Evolutionary conservation across 2,888 invertebrate genomes (phyloP).

Genomic region (Tolmerus cingulatus): DNA sequence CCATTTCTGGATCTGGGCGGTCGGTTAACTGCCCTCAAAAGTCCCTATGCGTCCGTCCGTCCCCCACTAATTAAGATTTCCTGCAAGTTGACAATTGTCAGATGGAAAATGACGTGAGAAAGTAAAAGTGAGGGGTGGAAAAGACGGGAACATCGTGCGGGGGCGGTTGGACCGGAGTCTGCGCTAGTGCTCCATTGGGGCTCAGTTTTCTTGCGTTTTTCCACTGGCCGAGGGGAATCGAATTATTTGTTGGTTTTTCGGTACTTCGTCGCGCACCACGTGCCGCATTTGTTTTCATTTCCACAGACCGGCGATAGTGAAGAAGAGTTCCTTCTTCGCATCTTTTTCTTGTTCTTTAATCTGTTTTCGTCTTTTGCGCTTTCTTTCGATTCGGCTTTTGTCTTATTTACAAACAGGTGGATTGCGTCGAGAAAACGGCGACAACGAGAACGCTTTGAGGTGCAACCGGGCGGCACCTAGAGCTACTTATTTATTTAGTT

Average conservation of each 20-base stretch:
- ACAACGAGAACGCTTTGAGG: not conserved
- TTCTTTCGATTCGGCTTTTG: not conserved
- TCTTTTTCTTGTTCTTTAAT: not conserved
- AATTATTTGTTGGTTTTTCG: not conserved
- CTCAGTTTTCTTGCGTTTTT: not conserved
- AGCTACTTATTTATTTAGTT: not conserved
- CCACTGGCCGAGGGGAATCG: not conserved
- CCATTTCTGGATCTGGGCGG: not conserved
- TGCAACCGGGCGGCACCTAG: not conserved
- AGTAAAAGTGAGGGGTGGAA: constrained; percentile 7
- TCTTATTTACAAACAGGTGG: not conserved
- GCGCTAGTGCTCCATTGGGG: not conserved
- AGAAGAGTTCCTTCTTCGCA: not conserved
- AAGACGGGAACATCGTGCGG: not conserved
- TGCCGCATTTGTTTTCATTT: not conserved
- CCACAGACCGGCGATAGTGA: not conserved
- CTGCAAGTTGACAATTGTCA: constrained; percentile 36
- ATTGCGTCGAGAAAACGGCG: not conserved
- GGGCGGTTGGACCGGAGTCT: not conserved
- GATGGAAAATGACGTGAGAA: constrained; percentile 39
- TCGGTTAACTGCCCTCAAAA: not conserved
- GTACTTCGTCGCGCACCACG: not conserved
- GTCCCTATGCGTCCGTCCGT: not conserved
- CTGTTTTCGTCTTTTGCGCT: not conserved
- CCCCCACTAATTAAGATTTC: constrained; percentile 29